Evolutionary conservation across 1,140 invertebrate species (phyloP).

Genomic region (Halesus radiatus): DNA sequence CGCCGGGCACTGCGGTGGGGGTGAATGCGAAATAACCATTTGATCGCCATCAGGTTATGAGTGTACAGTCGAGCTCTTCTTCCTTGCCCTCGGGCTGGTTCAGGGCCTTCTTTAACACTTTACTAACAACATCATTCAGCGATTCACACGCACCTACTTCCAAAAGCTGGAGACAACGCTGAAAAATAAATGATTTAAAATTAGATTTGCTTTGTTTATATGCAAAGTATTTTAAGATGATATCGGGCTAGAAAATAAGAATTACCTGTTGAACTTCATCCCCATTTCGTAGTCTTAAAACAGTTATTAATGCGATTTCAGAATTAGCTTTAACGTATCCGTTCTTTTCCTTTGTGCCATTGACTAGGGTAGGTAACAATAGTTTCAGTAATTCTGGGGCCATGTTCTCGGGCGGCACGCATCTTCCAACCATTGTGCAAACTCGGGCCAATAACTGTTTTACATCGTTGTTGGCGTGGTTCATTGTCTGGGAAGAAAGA

Average conservation of each 20-base stretch:
- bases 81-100: slow-evolving; percentile 85
- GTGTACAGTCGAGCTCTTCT: slow-evolving; percentile 92
- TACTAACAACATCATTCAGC: slow-evolving; percentile 88
- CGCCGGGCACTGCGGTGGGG: neutral
- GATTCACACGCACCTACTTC: slow-evolving; percentile 91
- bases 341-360: slow-evolving; percentile 98
- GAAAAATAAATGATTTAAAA: slow-evolving; percentile 59
- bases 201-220: neutral
- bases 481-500: slow-evolving; percentile 82
- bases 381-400: slow-evolving; percentile 82
- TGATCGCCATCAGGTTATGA: slow-evolving; percentile 77
- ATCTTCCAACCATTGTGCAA: slow-evolving; percentile 79
- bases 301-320: slow-evolving; percentile 89
- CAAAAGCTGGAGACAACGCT: slow-evolving; percentile 82
- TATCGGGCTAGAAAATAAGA: neutral
- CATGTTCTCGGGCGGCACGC: slow-evolving; percentile 72
- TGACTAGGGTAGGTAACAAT: slow-evolving; percentile 91
- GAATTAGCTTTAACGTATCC: slow-evolving; percentile 93
- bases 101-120: slow-evolving; percentile 82
- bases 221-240: too few species aligned
- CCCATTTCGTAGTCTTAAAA: slow-evolving; percentile 84
- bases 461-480: slow-evolving; percentile 93
- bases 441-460: slow-evolving; percentile 92
- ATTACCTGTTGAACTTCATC: slow-evolving; percentile 83
- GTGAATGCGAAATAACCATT: neutral